These are phyloP conservation scores for Lycaon pictus DNA, from an alignment of 2,113 vertebrate species.

Conservation along the genomic window DNA sequence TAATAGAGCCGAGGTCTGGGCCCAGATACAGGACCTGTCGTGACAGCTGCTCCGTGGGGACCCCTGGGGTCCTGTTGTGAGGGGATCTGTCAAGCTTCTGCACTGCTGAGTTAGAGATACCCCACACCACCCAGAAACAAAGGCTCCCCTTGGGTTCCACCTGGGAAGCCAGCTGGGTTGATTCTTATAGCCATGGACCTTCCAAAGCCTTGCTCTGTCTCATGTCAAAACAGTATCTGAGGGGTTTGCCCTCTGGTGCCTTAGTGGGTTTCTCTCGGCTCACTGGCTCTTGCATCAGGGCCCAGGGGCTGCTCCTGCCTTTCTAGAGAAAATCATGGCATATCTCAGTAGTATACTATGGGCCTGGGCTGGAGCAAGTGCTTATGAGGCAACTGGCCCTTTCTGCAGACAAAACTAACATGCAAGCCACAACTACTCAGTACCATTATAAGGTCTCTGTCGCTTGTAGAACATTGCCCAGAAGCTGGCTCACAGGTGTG, in stretches of 20 bases:
- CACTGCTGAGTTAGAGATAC: not conserved
- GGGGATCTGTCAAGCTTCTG: not conserved
- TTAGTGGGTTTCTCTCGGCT: not conserved
- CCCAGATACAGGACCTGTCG: not conserved
- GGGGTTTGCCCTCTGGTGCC: not conserved
- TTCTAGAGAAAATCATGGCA: not conserved
- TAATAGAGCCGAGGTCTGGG: not conserved
- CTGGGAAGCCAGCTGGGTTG: not conserved
- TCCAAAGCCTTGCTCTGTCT: not conserved
- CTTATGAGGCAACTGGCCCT: rapidly evolving
- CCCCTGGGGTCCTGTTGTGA: not conserved
- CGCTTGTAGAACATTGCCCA: not conserved
- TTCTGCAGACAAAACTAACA: not conserved
- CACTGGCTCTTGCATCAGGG: rapidly evolving
- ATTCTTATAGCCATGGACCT: not conserved
- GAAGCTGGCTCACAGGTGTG: not conserved
- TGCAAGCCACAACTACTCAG: not conserved
- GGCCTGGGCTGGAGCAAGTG: rapidly evolving
- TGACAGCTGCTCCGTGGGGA: not conserved
- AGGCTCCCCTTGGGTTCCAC: too few species aligned
- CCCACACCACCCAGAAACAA: rapidly evolving
- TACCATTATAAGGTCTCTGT: not conserved
- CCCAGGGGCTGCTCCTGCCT: not conserved
- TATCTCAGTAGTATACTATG: not conserved
- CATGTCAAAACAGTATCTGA: not conserved